Percentiles rank a stretch among this genome's conserved stretches.
Evolutionary conservation across 2,888 invertebrate species (phyloP).

Genomic region (Drosophila hamatofila): DNA sequence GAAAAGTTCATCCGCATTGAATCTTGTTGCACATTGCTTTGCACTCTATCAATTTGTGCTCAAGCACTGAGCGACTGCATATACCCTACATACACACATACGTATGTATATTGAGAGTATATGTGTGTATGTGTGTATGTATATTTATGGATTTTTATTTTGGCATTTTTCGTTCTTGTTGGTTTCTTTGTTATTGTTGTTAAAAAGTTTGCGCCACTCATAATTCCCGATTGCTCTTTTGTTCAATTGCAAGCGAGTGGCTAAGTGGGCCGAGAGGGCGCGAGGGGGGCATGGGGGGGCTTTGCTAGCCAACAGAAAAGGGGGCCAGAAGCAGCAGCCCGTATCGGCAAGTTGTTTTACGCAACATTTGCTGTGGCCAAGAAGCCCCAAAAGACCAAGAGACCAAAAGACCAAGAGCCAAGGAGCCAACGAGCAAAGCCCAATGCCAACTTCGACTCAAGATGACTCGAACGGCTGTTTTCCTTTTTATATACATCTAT

Average conservation of each 20-base stretch:
- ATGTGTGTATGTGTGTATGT: neutral
- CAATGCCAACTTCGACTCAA: conserved; percentile 57
- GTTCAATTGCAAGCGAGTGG: conserved; percentile 66
- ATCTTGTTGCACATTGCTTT: conserved; percentile 74
- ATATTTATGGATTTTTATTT: conserved; percentile 29
- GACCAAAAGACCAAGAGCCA: conserved; percentile 8
- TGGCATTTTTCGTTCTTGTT: conserved; percentile 32
- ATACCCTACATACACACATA: neutral
- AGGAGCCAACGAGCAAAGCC: conserved; percentile 33
- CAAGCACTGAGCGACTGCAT: conserved; percentile 27
- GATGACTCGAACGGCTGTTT: conserved; percentile 38
- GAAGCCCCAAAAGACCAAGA: conserved; percentile 47
- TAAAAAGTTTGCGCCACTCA: conserved; percentile 75
- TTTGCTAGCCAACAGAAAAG: neutral
- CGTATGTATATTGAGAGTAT: conserved; percentile 6
- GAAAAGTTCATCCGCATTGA: conserved; percentile 13
- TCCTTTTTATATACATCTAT: conserved; percentile 15
- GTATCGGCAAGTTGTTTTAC: conserved; percentile 74
- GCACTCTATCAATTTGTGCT: conserved; percentile 70
- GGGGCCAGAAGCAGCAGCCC: conserved; percentile 49
- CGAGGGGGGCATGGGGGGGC: neutral
- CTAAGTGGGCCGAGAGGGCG: neutral
- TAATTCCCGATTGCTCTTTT: conserved; percentile 80
- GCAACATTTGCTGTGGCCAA: conserved; percentile 70
- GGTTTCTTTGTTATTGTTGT: conserved; percentile 62